Evolutionary conservation across 2,113 vertebrate genomes (phyloP).

Genomic region (Plecturocebus donacophilus): DNA sequence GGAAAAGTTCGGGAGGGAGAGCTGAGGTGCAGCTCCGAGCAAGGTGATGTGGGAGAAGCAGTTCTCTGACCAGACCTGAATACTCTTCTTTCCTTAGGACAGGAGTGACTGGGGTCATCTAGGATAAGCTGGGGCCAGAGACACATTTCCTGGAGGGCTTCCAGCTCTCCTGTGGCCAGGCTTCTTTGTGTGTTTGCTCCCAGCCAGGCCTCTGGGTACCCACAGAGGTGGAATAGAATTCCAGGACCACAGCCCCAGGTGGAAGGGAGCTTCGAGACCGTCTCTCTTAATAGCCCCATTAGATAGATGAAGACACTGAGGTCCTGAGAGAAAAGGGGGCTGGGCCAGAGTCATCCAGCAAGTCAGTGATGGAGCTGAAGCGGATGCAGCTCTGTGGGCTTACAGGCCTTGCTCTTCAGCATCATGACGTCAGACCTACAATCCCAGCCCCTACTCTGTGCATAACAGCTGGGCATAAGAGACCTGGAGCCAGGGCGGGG

Average conservation of each 20-base stretch:
- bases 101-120: no score
- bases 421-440: neutral
- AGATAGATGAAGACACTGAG: neutral
- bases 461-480: fast-evolving
- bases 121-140: neutral
- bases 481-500: neutral
- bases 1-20: no score
- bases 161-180: neutral
- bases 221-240: neutral
- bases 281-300: neutral
- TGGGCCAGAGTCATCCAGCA: neutral
- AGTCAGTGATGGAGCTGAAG: neutral
- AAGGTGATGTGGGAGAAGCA: neutral
- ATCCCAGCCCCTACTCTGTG: neutral
- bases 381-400: neutral
- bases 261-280: neutral
- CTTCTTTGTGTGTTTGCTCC: neutral
- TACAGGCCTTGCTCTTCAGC: neutral
- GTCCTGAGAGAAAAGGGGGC: neutral
- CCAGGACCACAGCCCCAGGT: neutral
- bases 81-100: neutral
- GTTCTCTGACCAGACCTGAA: neutral
- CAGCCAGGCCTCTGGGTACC: neutral
- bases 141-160: neutral
- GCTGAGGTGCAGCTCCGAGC: neutral